phyloP scores from a whole-genome alignment of 2,113 vertebrate genomes.

The Limnothrissa miodon region DNA sequence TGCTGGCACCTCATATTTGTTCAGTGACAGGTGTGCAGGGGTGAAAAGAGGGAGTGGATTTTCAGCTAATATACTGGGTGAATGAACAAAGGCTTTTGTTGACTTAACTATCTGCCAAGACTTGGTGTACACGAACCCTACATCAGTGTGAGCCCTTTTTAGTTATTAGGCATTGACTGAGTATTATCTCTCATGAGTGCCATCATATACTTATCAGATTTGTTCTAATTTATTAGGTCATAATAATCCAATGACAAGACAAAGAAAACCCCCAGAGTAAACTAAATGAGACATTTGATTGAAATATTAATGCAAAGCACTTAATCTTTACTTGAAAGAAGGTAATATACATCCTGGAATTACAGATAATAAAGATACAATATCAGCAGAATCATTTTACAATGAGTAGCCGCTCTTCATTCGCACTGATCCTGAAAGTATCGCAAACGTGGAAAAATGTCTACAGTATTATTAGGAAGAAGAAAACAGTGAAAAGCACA shows the following conservation, averaged over 20 bases:
- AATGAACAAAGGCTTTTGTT: background rate
- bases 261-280: background rate
- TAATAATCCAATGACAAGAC: background rate
- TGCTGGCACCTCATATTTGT: background rate
- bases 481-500: conserved; percentile 67
- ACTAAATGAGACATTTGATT: conserved; percentile 33
- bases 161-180: background rate
- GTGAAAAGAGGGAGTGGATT: conserved; percentile 3
- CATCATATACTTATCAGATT: background rate
- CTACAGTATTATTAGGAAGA: conserved; percentile 71
- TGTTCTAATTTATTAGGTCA: background rate
- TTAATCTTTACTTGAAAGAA: conserved; percentile 80
- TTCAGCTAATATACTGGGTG: background rate
- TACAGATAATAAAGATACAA: conserved; percentile 80
- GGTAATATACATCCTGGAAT: conserved; percentile 80
- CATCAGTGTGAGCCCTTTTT: background rate
- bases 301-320: conserved; percentile 77
- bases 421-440: conserved; percentile 64
- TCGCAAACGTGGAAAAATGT: conserved; percentile 60
- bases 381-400: conserved; percentile 77
- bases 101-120: background rate
- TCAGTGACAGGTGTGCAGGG: conserved; percentile 4
- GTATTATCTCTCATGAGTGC: background rate
- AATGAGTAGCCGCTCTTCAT: conserved; percentile 70
- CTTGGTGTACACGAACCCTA: background rate